phyloP scores from a whole-genome alignment of 2,797 vertebrate species.

The Eupleurogrammus muticus region DNA sequence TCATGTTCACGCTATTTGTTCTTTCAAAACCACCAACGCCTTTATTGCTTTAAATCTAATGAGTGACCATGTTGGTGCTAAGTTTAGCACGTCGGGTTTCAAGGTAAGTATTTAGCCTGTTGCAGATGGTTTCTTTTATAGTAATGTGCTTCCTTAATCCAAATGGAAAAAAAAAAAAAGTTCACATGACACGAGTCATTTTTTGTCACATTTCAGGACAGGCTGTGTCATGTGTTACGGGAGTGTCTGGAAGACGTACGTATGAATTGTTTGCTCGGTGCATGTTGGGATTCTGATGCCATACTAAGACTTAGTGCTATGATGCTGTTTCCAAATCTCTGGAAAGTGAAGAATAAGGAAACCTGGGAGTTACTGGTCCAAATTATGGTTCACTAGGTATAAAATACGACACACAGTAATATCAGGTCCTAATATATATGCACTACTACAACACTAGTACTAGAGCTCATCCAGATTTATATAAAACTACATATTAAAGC shows the following conservation, averaged over 20 bases:
- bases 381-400: conserved; percentile 17
- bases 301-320: neutral
- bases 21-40: neutral
- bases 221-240: neutral
- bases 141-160: neutral
- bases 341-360: conserved; percentile 33
- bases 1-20: neutral
- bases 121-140: neutral
- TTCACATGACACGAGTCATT: neutral
- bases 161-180: neutral
- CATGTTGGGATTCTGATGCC: too few relatives aligned
- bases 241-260: neutral
- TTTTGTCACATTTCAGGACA: neutral
- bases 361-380: neutral
- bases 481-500: neutral
- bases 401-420: neutral
- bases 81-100: neutral
- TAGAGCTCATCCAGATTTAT: neutral
- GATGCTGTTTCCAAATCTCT: neutral
- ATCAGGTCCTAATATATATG: neutral
- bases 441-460: neutral
- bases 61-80: neutral
- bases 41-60: neutral
- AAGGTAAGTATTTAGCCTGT: neutral
- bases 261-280: neutral